Evolutionary conservation across 2,797 vertebrate genomes (phyloP).

Genomic region (Chanos chanos): DNA sequence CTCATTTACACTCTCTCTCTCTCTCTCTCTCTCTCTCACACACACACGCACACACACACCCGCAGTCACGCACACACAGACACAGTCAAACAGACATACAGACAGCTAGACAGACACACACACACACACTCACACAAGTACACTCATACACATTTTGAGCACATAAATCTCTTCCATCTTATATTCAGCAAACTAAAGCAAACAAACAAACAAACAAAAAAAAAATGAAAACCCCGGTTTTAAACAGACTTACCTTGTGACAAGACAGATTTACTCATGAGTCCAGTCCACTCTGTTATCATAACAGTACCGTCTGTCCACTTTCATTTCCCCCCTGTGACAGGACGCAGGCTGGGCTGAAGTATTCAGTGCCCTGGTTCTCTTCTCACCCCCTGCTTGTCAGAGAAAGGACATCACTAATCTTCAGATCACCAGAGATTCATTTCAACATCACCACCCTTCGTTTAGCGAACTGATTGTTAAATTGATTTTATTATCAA

Average conservation of each 20-base stretch:
- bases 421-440: slow-evolving; percentile 35
- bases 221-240: no score
- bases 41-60: no score
- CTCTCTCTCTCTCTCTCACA: neutral
- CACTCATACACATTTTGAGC: neutral
- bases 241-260: no score
- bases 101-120: no score
- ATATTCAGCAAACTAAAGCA: neutral
- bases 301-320: no score
- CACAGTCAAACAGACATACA: no score
- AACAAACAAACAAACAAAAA: no score
- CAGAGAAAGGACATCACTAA: slow-evolving; percentile 6
- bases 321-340: neutral
- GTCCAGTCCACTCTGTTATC: no score
- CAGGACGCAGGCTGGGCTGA: neutral
- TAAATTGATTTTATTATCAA: slow-evolving; percentile 56
- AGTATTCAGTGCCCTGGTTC: neutral
- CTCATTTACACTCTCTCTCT: slow-evolving; percentile 2
- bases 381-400: neutral
- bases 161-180: no score
- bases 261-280: no score
- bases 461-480: slow-evolving; percentile 48
- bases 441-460: slow-evolving; percentile 42
- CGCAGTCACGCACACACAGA: no score
- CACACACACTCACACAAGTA: no score